These are phyloP conservation scores for Simalia tracyae DNA, from an alignment of 2,797 vertebrate species.

Conservation along the genomic window DNA sequence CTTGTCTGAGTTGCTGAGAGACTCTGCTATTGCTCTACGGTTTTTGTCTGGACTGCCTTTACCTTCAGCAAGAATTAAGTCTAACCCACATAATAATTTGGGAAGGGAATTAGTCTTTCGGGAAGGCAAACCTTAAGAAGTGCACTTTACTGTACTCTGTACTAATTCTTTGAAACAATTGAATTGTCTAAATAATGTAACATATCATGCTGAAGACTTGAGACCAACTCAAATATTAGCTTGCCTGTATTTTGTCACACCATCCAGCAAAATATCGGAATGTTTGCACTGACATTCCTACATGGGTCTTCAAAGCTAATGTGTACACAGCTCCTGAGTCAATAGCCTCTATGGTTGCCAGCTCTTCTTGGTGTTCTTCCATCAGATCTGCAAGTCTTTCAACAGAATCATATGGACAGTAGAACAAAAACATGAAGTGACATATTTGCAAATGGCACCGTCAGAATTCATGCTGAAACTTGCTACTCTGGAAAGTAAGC, in stretches of 20 bases:
- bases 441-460: not conserved
- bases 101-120: not conserved
- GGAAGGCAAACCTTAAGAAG: not conserved
- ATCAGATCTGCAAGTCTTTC: conserved; percentile 80
- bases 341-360: conserved; percentile 79
- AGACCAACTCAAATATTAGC: conserved; percentile 21
- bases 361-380: conserved; percentile 80
- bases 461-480: not conserved
- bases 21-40: not conserved
- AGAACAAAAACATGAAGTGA: conserved; percentile 13
- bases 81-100: not conserved
- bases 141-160: not conserved
- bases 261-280: conserved; percentile 84
- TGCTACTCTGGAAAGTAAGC: not conserved
- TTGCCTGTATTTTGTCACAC: conserved; percentile 84
- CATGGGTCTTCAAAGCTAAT: conserved; percentile 80
- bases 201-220: not conserved
- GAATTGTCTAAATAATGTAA: not conserved
- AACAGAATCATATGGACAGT: conserved; percentile 14
- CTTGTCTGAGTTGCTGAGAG: not conserved
- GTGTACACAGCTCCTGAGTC: conserved; percentile 83
- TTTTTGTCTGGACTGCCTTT: not conserved
- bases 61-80: not conserved
- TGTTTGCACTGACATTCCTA: conserved; percentile 84
- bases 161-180: not conserved